These are phyloP conservation scores for Ophthalmolycus amberensis DNA, from an alignment of 2,113 vertebrate species.

Conservation along the genomic window DNA sequence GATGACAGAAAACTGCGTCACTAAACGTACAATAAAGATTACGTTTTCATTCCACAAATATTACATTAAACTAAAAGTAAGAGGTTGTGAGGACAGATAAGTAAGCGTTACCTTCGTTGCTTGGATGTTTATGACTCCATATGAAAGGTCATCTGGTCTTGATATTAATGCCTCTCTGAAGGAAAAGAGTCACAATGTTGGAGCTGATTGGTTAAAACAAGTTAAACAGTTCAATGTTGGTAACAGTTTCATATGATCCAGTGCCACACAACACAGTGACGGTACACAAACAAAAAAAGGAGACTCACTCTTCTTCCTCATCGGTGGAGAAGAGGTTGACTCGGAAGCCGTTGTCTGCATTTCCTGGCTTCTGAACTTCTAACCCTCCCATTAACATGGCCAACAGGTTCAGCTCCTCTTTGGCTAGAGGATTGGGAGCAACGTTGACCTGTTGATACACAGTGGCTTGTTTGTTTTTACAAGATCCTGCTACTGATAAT, in stretches of 20 bases:
- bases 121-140: conserved; percentile 93
- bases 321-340: conserved; percentile 94
- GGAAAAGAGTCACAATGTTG: conserved; percentile 17
- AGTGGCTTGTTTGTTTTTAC: background rate
- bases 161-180: conserved; percentile 89
- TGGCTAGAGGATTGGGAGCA: conserved; percentile 93
- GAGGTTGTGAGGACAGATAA: background rate
- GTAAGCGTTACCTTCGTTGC: conserved; percentile 88
- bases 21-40: background rate
- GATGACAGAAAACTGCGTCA: background rate
- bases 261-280: background rate
- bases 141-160: conserved; percentile 90
- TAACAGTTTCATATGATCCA: background rate
- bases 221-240: background rate
- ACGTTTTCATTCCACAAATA: background rate
- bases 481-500: background rate
- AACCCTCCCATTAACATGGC: conserved; percentile 93
- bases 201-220: background rate
- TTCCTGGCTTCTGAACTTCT: conserved; percentile 86
- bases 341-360: conserved; percentile 87
- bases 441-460: conserved; percentile 85
- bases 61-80: background rate
- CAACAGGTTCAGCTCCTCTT: conserved; percentile 96
- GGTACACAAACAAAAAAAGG: conserved; percentile 4
- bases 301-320: conserved; percentile 94